phyloP scores from a whole-genome alignment of 2,797 vertebrate species.

The Xenentodon cancila region DNA sequence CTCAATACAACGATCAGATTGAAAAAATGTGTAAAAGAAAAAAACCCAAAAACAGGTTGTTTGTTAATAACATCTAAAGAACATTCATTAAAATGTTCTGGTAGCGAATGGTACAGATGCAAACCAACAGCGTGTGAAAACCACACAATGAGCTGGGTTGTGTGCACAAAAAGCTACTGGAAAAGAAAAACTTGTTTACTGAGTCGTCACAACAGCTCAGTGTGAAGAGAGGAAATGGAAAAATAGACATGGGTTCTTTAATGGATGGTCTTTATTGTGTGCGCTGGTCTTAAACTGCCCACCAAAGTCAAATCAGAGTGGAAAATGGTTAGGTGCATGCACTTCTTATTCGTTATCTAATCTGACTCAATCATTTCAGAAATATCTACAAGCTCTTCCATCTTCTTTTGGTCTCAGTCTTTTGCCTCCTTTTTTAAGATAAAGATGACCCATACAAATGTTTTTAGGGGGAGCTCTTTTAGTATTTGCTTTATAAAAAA shows the following conservation, averaged over 20 bases:
- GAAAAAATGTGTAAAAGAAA: not conserved
- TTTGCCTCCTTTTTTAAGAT: not conserved
- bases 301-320: slow-evolving; percentile 65
- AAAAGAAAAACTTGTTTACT: slow-evolving; percentile 52
- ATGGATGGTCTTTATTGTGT: slow-evolving; percentile 61
- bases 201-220: slow-evolving; percentile 46
- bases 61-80: not conserved
- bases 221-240: slow-evolving; percentile 78
- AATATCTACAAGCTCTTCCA: not conserved
- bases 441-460: no score
- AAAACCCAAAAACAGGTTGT: not conserved
- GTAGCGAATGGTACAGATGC: slow-evolving; percentile 2
- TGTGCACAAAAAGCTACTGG: slow-evolving; percentile 37
- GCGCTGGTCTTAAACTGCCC: slow-evolving; percentile 56
- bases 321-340: slow-evolving; percentile 45
- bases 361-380: not conserved
- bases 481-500: no score
- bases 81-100: not conserved
- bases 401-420: not conserved
- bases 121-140: slow-evolving; percentile 26
- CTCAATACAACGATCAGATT: no score
- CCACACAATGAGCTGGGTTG: slow-evolving; percentile 11
- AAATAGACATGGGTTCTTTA: slow-evolving; percentile 63
- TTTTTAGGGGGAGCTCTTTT: no score
- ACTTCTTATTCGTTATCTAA: slow-evolving; percentile 24